Evolutionary conservation across 1,140 invertebrate genomes (phyloP).

Genomic region (Drosophila azteca): DNA sequence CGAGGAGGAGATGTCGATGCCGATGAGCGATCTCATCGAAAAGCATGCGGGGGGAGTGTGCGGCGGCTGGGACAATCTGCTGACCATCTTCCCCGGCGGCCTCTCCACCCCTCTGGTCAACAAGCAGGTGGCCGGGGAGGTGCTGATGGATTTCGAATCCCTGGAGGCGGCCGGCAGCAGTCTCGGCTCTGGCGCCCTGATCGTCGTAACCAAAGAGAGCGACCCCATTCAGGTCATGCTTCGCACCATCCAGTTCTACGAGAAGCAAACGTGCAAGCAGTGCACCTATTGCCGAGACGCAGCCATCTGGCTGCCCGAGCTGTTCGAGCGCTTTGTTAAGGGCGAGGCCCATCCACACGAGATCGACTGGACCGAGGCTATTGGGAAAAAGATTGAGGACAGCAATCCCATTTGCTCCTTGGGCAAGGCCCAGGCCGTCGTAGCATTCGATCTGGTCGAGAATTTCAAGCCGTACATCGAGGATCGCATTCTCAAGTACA

Average conservation of each 20-base stretch:
- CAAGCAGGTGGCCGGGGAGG: slow-evolving; percentile 95
- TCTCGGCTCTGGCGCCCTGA: slow-evolving; percentile 98
- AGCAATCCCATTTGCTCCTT: slow-evolving; percentile 97
- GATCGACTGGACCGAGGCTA: slow-evolving; percentile 98
- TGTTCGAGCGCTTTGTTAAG: slow-evolving; percentile 87
- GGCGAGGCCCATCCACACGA: slow-evolving; percentile 96
- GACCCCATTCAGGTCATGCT: slow-evolving; percentile 98
- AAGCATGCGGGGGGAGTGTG: slow-evolving; percentile 97
- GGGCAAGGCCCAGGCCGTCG: slow-evolving; percentile 84
- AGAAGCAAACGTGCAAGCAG: slow-evolving; percentile 99
- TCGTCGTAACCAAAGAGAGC: slow-evolving; percentile 98
- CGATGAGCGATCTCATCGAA: slow-evolving; percentile 97
- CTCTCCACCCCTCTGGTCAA: slow-evolving; percentile 98
- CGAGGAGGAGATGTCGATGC: slow-evolving; percentile 99
- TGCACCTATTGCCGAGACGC: slow-evolving; percentile 99
- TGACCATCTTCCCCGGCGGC: slow-evolving; percentile 98
- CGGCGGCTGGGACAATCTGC: slow-evolving; percentile 99
- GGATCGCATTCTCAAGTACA: slow-evolving; percentile 34
- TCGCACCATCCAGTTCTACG: slow-evolving; percentile 97
- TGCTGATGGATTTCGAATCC: slow-evolving; percentile 98
- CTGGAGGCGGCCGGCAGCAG: slow-evolving; percentile 94
- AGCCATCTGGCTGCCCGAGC: slow-evolving; percentile 98
- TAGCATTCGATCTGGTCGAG: slow-evolving; percentile 13
- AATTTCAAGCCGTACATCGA: slow-evolving; percentile 31
- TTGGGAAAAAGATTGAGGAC: slow-evolving; percentile 99